Evolutionary conservation across 2,888 invertebrate genomes (phyloP), one percentile per base, ranked within the genome.

Genomic region (Nudaria mundana): DNA sequence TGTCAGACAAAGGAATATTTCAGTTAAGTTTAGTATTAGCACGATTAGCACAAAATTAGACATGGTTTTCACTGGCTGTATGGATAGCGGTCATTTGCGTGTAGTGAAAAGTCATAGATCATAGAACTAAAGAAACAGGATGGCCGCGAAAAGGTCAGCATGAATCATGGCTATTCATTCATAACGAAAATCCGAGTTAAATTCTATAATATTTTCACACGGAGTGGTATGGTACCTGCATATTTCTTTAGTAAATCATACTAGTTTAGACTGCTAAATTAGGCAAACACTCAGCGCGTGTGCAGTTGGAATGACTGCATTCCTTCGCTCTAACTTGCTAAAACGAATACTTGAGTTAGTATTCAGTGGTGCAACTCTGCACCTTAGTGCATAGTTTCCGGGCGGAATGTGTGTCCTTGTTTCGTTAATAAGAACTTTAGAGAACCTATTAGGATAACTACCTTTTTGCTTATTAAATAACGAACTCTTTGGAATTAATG

Each of bases 301-400:
- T 13, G 41, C 37, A 44, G 37, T 44, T 61, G 35, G 51, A 46
- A 49, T 53, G 42, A 39, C 47, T 51, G 45, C 58, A 58, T 58
- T 61, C 62, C 58, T 51, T 45, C 28, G 43, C 36, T 28, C 33
- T 26, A 43, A 48, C 48, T 57, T 38, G 47, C 42, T 57, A 53
- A 53, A 48, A 20, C 39, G 41, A 52, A 33, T 23, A 11, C 40
- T 41, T 56, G 45, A 16, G 42, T 59, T 45, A 16, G 44, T 44
- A 46, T 37, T 47, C 33, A 3, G 33, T 61, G 54, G 46, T 49
- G 58, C 47, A 59, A 61, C 37, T 37, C 31, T 55, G 48, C 30
- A 40, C 50, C 51, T 45, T 47, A 48, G 51, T 44, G 14, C 38
- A 32, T 33, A 32, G 34, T 55, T 51, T 52, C 48, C 56, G 45